A percentile compares a stretch with the other conserved stretches of the same genome.
Evolutionary conservation across 2,888 invertebrate species (phyloP).

Genomic region (Phorcus lineatus): DNA sequence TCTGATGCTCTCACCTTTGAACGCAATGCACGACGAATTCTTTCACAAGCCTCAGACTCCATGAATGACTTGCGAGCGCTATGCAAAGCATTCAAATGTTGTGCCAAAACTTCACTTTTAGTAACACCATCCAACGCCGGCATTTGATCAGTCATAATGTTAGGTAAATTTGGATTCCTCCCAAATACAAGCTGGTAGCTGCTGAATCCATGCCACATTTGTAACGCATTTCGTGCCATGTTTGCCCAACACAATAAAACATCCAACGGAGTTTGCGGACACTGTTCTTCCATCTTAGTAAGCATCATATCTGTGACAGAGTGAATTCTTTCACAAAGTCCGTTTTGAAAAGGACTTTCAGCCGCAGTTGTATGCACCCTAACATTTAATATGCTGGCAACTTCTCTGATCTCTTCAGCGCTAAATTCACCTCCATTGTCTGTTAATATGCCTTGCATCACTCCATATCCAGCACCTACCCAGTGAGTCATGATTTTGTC

Average conservation of each 20-base stretch:
- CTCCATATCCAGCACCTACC: not conserved
- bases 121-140: not conserved
- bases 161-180: not conserved
- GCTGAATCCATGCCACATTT: not conserved
- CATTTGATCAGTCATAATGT: not conserved
- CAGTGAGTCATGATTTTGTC: not conserved
- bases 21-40: constrained; percentile 16
- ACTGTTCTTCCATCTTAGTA: too few relatives aligned
- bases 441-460: not conserved
- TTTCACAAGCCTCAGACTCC: not conserved
- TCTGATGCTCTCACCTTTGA: constrained; percentile 24
- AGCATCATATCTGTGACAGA: not conserved
- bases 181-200: not conserved
- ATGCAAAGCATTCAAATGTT: not conserved
- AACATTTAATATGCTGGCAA: not conserved
- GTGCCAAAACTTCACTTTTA: not conserved
- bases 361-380: not conserved
- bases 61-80: not conserved
- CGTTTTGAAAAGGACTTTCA: not conserved
- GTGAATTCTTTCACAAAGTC: not conserved
- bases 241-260: not conserved
- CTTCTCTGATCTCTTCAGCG: not conserved
- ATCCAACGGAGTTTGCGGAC: too few relatives aligned
- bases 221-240: not conserved
- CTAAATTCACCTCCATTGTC: constrained; percentile 3